Evolutionary conservation across 2,888 invertebrate genomes (phyloP).

Genomic region (Melanostoma mellinum): DNA sequence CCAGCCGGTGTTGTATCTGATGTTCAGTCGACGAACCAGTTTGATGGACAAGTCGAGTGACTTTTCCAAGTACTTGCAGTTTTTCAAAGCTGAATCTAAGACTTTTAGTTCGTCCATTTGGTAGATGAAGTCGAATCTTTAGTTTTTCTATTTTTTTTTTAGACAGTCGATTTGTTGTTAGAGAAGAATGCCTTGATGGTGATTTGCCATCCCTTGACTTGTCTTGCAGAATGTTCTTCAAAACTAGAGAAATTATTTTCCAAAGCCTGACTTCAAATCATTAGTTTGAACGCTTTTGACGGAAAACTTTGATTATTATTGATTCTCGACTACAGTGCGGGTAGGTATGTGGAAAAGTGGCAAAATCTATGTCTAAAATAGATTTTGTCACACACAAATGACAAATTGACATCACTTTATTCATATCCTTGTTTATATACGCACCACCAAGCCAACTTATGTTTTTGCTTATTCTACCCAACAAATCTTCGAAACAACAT

Average conservation of each 20-base stretch:
- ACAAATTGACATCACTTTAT: slow-evolving; percentile 3
- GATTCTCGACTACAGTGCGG: too few relatives aligned
- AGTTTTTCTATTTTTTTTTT: background rate
- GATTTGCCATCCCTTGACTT: too few relatives aligned
- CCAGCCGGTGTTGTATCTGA: slow-evolving; percentile 76
- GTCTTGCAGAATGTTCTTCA: too few relatives aligned
- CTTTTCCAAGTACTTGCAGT: slow-evolving; percentile 73
- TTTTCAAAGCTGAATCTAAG: slow-evolving; percentile 74
- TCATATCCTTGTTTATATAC: background rate
- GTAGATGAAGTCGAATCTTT: background rate
- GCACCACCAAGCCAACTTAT: too few relatives aligned
- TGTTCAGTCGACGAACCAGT: slow-evolving; percentile 74
- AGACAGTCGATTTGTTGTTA: background rate
- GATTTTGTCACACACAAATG: background rate
- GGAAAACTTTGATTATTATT: too few relatives aligned
- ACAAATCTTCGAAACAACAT: slow-evolving; percentile 9
- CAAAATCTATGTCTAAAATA: background rate
- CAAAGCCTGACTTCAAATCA: too few relatives aligned
- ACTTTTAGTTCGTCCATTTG: slow-evolving; percentile 74
- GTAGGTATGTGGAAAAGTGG: too few relatives aligned
- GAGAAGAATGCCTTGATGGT: too few relatives aligned
- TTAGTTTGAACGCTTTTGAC: too few relatives aligned
- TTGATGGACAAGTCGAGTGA: slow-evolving; percentile 73
- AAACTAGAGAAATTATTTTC: too few relatives aligned
- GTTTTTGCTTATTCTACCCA: too few relatives aligned